A percentile compares a stretch with the other conserved stretches of the same genome.
Conservation (phyloP, 2,888 invertebrate species). For the Exocentrus adspersus region DNA sequence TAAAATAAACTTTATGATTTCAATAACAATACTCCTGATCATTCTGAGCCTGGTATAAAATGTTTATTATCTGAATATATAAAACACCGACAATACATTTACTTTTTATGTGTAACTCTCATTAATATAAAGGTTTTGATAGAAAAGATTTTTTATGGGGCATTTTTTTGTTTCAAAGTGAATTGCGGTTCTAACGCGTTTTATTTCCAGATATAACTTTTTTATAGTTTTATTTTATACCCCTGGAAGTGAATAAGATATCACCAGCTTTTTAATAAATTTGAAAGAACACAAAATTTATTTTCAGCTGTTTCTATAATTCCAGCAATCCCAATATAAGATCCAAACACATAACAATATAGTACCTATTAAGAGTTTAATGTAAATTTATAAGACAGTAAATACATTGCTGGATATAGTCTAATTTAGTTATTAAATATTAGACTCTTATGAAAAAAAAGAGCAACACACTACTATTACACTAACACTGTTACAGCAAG, state of each 20-base stretch:
- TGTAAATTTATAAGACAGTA: too few relatives aligned
- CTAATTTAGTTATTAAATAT: too few relatives aligned
- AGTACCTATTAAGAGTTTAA: too few relatives aligned
- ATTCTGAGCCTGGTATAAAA: conserved; percentile 53
- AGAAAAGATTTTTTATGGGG: conserved; percentile 54
- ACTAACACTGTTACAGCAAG: too few relatives aligned
- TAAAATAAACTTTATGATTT: conserved; percentile 55
- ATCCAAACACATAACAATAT: too few relatives aligned
- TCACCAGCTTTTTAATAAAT: conserved; percentile 17
- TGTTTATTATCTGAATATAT: conserved; percentile 54
- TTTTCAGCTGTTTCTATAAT: too few relatives aligned
- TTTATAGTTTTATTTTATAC: conserved; percentile 56
- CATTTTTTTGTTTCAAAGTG: conserved; percentile 54
- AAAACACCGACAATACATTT: conserved; percentile 52
- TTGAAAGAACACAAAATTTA: background rate
- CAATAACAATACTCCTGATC: conserved; percentile 51
- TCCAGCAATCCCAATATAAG: too few relatives aligned
- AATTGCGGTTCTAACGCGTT: conserved; percentile 55
- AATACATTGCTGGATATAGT: too few relatives aligned
- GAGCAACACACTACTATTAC: too few relatives aligned
- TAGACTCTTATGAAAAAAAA: too few relatives aligned
- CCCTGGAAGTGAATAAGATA: conserved; percentile 35
- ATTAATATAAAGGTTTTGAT: conserved; percentile 58
- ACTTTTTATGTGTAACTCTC: conserved; percentile 56
- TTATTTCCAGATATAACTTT: conserved; percentile 57